Evolutionary conservation across 2,888 invertebrate genomes (phyloP).

Genomic region (Aspidiotus rigidus): DNA sequence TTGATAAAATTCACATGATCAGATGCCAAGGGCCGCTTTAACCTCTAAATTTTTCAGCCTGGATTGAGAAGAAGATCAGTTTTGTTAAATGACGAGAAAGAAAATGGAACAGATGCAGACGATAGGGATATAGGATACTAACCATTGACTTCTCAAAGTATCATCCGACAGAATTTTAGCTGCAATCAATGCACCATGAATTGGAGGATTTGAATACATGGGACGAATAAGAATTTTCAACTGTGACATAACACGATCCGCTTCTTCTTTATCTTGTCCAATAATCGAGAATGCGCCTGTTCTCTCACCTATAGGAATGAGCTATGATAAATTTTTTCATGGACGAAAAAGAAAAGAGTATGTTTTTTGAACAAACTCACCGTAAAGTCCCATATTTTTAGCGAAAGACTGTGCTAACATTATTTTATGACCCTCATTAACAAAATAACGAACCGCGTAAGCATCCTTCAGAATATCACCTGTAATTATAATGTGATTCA

Average conservation of each 20-base stretch:
- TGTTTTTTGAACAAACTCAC: slow-evolving; percentile 42
- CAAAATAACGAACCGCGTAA: slow-evolving; percentile 74
- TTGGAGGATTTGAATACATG: slow-evolving; percentile 95
- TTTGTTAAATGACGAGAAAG: too few species aligned
- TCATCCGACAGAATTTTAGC: slow-evolving; percentile 68
- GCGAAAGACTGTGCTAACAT: slow-evolving; percentile 89
- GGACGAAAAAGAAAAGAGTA: neutral
- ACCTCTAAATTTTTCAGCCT: too few species aligned
- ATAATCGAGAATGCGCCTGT: slow-evolving; percentile 82
- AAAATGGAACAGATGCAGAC: too few species aligned
- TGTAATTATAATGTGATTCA: neutral
- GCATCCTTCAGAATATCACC: slow-evolving; percentile 77
- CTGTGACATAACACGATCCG: slow-evolving; percentile 79
- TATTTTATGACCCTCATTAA: slow-evolving; percentile 78
- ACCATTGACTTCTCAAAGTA: slow-evolving; percentile 65
- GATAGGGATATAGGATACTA: slow-evolving; percentile 37
- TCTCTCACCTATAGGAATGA: slow-evolving; percentile 63
- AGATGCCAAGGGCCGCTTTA: too few species aligned
- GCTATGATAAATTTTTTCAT: neutral
- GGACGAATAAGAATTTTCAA: slow-evolving; percentile 90
- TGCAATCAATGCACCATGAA: slow-evolving; percentile 85
- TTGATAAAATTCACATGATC: too few species aligned
- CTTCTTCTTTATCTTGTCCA: slow-evolving; percentile 65
- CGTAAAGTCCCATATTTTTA: slow-evolving; percentile 89
- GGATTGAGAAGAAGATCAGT: too few species aligned